A percentile compares a stretch with the other conserved stretches of the same genome.
Conservation (phyloP, 2,888 invertebrate species). For the Brachyopa scutellaris region DNA sequence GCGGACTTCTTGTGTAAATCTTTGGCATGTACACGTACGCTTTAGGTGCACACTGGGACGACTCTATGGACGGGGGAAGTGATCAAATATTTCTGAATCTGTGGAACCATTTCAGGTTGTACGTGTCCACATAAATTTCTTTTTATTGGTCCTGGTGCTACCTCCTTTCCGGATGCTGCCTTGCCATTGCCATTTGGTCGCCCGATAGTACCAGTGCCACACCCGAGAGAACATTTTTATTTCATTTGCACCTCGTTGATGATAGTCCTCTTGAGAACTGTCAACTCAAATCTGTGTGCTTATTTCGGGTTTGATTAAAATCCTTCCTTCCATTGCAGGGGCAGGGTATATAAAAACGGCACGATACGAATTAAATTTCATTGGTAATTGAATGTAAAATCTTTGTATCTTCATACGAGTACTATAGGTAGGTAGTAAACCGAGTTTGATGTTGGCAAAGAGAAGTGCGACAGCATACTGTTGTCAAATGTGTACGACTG, state of each 20-base stretch:
- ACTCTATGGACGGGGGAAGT: background rate
- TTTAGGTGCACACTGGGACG: slow-evolving; percentile 38
- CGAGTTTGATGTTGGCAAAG: no score
- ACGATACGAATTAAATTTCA: slow-evolving; percentile 7
- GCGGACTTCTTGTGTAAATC: slow-evolving; percentile 43
- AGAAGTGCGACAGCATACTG: no score
- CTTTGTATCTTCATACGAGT: no score
- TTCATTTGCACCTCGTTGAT: slow-evolving; percentile 58
- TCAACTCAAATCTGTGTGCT: slow-evolving; percentile 49
- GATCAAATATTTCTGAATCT: slow-evolving; percentile 67
- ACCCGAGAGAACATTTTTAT: slow-evolving; percentile 47
- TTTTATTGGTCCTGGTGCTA: slow-evolving; percentile 47
- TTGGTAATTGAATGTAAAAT: slow-evolving; percentile 18
- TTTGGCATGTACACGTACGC: slow-evolving; percentile 42
- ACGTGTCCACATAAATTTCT: slow-evolving; percentile 62
- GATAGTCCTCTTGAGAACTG: slow-evolving; percentile 57
- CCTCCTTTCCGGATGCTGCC: background rate
- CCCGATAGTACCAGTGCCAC: background rate
- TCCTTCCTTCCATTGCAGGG: background rate
- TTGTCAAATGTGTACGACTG: no score
- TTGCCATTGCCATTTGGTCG: background rate
- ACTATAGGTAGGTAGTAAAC: no score
- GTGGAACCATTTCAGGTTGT: slow-evolving; percentile 54
- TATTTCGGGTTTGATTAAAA: slow-evolving; percentile 58
- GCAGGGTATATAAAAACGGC: background rate